phyloP scores from a whole-genome alignment of 2,797 vertebrate genomes.

The Cossypha polioptera region DNA sequence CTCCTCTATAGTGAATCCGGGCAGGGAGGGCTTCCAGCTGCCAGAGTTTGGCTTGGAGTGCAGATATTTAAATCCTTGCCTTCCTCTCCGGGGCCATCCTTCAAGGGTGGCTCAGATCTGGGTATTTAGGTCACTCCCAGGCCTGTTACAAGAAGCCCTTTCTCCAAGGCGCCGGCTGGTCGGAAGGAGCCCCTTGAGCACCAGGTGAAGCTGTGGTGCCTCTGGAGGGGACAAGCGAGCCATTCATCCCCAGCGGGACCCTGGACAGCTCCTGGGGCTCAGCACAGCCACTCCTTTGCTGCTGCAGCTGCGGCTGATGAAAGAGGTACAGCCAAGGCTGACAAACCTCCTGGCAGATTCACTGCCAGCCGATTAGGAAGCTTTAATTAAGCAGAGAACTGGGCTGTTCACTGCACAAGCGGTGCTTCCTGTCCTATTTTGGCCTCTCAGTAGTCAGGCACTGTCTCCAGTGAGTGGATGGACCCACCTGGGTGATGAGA shows the following conservation, averaged over 20 bases:
- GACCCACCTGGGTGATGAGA: neutral
- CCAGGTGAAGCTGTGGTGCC: slow-evolving; percentile 56
- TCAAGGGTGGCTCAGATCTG: slow-evolving; percentile 29
- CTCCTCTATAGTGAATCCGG: neutral
- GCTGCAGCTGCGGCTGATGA: slow-evolving; percentile 68
- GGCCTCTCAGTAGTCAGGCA: neutral
- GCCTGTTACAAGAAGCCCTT: neutral
- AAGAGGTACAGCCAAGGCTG: slow-evolving; percentile 44
- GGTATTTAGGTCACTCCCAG: slow-evolving; percentile 33
- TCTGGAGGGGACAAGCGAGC: neutral
- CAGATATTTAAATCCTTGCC: slow-evolving; percentile 7
- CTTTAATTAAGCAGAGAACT: slow-evolving; percentile 50
- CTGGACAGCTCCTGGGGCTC: neutral
- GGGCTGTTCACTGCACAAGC: neutral
- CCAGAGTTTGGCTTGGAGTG: neutral
- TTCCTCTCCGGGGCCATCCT: neutral
- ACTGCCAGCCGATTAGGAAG: slow-evolving; percentile 40
- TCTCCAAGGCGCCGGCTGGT: slow-evolving; percentile 38
- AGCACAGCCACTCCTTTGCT: slow-evolving; percentile 43
- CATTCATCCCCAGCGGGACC: slow-evolving; percentile 27
- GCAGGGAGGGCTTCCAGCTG: slow-evolving; percentile 39
- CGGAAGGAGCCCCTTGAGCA: slow-evolving; percentile 29
- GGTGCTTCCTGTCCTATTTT: slow-evolving; percentile 13
- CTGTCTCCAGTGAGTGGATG: neutral
- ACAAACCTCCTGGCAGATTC: slow-evolving; percentile 40